A percentile compares a stretch with the other conserved stretches of the same genome.
These are phyloP conservation scores for Drosophila tani DNA, from an alignment of 1,140 invertebrate species.

Conservation along the genomic window DNA sequence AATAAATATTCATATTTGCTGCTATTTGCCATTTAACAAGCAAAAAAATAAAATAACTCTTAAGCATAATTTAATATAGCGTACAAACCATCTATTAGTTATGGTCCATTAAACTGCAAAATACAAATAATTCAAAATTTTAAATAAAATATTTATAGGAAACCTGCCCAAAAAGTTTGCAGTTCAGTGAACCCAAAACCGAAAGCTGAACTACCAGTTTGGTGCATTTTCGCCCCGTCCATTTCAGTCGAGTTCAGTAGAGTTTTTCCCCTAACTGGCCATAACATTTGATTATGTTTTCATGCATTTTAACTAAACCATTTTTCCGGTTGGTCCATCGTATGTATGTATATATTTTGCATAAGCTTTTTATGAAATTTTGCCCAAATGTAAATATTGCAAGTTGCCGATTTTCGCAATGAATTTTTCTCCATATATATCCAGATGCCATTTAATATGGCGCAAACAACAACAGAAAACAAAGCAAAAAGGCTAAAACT, in stretches of 20 bases:
- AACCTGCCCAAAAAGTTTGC: conserved; percentile 10
- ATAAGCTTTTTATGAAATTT: conserved; percentile 62
- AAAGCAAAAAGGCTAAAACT: conserved; percentile 18
- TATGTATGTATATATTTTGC: conserved; percentile 18
- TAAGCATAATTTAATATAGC: background rate
- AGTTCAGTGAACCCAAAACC: conserved; percentile 29
- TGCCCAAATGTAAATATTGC: conserved; percentile 62
- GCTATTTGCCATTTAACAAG: background rate
- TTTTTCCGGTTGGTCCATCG: conserved; percentile 28
- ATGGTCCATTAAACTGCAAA: conserved; percentile 9
- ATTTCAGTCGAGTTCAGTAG: conserved; percentile 1
- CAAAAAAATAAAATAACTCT: background rate
- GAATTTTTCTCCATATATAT: conserved; percentile 51
- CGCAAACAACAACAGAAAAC: conserved; percentile 16
- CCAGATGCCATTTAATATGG: conserved; percentile 55
- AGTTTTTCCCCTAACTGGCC: conserved; percentile 36
- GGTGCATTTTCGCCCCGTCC: conserved; percentile 26
- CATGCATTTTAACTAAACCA: conserved; percentile 50
- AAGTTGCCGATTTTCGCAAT: conserved; percentile 51
- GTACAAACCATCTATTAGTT: background rate
- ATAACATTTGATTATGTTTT: conserved; percentile 68
- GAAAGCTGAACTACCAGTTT: conserved; percentile 12
- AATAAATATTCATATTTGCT: background rate
- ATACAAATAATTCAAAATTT: conserved; percentile 6
- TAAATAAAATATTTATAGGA: conserved; percentile 11